phyloP scores from a whole-genome alignment of 2,113 vertebrate genomes.

The Archilochus colubris region DNA sequence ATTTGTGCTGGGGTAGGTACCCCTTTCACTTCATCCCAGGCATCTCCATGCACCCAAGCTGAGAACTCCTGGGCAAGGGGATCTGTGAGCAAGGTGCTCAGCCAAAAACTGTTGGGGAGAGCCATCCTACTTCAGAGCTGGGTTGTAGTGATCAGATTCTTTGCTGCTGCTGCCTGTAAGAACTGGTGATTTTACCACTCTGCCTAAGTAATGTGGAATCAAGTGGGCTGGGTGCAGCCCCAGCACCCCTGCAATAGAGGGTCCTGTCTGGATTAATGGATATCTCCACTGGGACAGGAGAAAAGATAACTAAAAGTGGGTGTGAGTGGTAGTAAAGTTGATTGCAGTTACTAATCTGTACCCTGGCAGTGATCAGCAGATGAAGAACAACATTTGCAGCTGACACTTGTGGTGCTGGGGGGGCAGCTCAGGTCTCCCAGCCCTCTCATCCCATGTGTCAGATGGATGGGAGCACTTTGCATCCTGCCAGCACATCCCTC shows the following conservation, averaged over 20 bases:
- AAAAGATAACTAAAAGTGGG: neutral
- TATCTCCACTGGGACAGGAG: neutral
- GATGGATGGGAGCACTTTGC: neutral
- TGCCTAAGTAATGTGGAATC: neutral
- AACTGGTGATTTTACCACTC: neutral
- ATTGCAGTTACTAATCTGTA: neutral
- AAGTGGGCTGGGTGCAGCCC: neutral
- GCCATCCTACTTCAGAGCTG: neutral
- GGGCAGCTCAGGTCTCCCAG: neutral
- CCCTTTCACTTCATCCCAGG: neutral
- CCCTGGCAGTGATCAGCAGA: neutral
- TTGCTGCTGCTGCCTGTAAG: neutral
- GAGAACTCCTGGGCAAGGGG: neutral
- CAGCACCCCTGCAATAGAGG: neutral
- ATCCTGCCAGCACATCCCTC: neutral
- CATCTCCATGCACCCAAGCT: neutral
- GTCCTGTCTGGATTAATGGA: neutral
- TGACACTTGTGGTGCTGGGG: neutral
- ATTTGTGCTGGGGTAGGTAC: neutral
- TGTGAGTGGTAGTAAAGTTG: neutral
- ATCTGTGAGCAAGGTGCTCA: neutral
- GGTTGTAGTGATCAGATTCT: neutral
- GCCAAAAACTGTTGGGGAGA: neutral
- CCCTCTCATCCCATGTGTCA: fast-evolving
- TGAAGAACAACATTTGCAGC: neutral